Percentiles rank a stretch among this genome's conserved stretches.
phyloP scores from a whole-genome alignment of 2,113 vertebrate genomes.

The Guaruba guarouba region DNA sequence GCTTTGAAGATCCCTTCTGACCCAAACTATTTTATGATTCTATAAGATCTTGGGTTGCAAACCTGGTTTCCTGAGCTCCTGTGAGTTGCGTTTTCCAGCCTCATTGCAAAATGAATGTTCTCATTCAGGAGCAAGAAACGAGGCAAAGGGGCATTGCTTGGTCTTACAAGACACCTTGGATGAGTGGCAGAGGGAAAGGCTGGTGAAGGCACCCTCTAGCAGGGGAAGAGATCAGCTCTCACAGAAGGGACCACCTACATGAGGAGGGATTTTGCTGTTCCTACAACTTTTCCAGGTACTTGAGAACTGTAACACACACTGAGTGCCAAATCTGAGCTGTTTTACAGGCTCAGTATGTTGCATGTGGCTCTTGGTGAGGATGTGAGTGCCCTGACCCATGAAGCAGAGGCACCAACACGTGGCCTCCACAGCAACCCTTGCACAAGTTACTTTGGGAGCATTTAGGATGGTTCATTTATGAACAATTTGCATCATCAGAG shows the following conservation, averaged over 20 bases:
- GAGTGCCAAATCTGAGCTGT: not conserved
- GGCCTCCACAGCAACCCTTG: not conserved
- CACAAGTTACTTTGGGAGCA: fast-evolving
- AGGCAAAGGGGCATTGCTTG: not conserved
- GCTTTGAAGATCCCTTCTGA: not conserved
- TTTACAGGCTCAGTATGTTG: not conserved
- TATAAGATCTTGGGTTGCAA: not conserved
- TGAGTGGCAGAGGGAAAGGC: not conserved
- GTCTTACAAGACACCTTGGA: not conserved
- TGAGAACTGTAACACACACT: not conserved
- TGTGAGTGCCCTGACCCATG: not conserved
- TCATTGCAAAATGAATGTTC: not conserved
- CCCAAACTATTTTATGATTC: not conserved
- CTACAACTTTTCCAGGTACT: fast-evolving
- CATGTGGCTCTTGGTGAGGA: not conserved
- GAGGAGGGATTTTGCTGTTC: not conserved
- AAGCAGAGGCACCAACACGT: not conserved
- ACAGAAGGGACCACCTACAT: fast-evolving
- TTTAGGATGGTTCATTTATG: not conserved
- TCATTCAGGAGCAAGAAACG: not conserved
- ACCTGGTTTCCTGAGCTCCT: not conserved
- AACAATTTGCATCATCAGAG: not conserved
- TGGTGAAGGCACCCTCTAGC: not conserved
- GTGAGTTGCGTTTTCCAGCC: not conserved
- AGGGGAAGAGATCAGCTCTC: not conserved